These are phyloP conservation scores for Danaus melanippus DNA, from an alignment of 1,140 invertebrate genomes.

Conservation along the genomic window DNA sequence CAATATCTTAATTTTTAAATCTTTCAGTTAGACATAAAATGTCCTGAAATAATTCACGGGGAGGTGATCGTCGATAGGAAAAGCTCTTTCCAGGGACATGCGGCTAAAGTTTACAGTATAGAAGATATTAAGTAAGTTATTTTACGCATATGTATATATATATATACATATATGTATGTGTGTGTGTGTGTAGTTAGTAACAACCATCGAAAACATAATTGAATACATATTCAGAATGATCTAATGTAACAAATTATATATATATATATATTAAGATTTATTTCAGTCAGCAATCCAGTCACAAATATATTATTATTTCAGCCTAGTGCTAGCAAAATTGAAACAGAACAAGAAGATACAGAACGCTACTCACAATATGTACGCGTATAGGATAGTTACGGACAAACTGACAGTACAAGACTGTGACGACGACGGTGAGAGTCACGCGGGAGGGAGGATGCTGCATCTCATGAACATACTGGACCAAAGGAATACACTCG, in stretches of 20 bases:
- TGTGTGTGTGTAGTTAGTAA: no score
- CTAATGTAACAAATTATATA: no score
- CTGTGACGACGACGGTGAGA: conserved; percentile 91
- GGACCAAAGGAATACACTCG: conserved; percentile 81
- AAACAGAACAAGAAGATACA: conserved; percentile 84
- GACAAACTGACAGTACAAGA: conserved; percentile 72
- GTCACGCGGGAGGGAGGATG: conserved; percentile 84
- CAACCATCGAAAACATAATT: no score
- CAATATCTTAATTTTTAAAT: not conserved
- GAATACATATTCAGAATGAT: no score
- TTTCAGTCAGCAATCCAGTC: no score
- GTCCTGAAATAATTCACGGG: conserved; percentile 77
- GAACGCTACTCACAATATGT: conserved; percentile 88
- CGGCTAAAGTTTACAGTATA: conserved; percentile 75
- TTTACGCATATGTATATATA: no score
- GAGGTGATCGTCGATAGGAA: conserved; percentile 82
- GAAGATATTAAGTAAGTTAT: conserved; percentile 77
- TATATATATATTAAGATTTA: no score
- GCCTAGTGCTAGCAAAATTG: conserved; percentile 76
- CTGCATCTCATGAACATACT: conserved; percentile 85
- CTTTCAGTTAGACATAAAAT: conserved; percentile 54
- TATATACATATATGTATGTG: no score
- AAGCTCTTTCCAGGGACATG: conserved; percentile 88
- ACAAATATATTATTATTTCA: conserved; percentile 31
- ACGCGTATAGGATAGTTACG: conserved; percentile 76